Evolutionary conservation across 2,888 invertebrate genomes (phyloP).

Genomic region (Norana najaformis): DNA sequence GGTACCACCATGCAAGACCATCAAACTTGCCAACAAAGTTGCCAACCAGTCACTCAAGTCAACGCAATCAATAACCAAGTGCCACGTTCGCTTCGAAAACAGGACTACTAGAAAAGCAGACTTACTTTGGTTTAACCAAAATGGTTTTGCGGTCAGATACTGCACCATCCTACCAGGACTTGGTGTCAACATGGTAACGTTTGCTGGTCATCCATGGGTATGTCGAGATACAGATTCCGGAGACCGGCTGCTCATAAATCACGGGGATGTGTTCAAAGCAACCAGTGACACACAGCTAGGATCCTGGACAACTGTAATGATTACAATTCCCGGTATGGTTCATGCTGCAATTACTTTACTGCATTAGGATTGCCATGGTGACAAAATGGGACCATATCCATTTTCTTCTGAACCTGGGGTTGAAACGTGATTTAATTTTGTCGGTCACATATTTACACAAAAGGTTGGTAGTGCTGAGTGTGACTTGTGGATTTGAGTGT

Average conservation of each 20-base stretch:
- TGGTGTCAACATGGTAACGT: constrained; percentile 16
- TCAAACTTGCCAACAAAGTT: neutral
- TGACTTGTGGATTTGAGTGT: neutral
- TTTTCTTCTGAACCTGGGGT: neutral
- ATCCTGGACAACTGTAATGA: neutral
- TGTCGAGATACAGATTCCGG: neutral
- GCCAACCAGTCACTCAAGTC: neutral
- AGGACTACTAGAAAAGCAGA: neutral
- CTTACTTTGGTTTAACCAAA: neutral
- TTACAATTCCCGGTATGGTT: constrained; percentile 5
- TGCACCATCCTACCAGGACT: neutral
- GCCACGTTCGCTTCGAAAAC: constrained; percentile 8
- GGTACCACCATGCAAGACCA: neutral
- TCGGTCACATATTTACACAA: neutral
- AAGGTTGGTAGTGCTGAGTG: neutral
- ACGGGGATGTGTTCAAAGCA: neutral
- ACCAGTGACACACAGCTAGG: neutral
- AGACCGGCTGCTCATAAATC: neutral
- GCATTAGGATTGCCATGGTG: neutral
- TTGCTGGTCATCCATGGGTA: constrained; percentile 14
- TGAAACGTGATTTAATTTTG: neutral
- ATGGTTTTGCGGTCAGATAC: neutral
- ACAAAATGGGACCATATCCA: neutral
- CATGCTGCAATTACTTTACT: neutral
- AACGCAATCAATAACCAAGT: neutral